These are phyloP conservation scores for Mobula birostris DNA, from an alignment of 2,113 vertebrate species.

Conservation along the genomic window DNA sequence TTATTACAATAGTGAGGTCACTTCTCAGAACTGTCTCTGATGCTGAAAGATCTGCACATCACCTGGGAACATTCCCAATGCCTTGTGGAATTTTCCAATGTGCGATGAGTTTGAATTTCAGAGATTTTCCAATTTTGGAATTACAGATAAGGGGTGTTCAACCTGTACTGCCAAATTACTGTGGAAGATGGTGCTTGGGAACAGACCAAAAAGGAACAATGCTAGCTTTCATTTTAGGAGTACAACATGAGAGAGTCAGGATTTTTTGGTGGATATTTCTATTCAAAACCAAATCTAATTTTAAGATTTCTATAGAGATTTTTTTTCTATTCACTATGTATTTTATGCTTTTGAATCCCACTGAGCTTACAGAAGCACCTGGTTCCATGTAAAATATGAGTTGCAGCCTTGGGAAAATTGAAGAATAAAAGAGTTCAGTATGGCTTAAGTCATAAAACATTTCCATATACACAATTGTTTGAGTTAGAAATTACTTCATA, in stretches of 20 bases:
- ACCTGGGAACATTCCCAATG: too few species aligned
- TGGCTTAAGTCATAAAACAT: slow-evolving; percentile 30
- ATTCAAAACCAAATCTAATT: not conserved
- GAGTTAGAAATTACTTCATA: slow-evolving; percentile 43
- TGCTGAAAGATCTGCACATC: too few species aligned
- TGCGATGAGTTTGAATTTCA: too few species aligned
- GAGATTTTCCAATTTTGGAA: too few species aligned
- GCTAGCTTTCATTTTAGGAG: not conserved
- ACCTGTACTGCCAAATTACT: not conserved
- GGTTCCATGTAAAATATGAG: slow-evolving; percentile 7
- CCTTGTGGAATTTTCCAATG: too few species aligned
- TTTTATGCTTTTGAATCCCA: not conserved
- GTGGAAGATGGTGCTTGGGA: too few species aligned
- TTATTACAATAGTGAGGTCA: too few species aligned
- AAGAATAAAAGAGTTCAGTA: slow-evolving; percentile 5
- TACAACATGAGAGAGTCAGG: not conserved
- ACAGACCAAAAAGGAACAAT: not conserved
- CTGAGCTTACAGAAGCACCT: slow-evolving; percentile 17
- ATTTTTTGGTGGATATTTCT: too few species aligned
- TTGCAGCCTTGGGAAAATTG: not conserved
- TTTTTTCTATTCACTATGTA: not conserved
- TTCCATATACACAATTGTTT: slow-evolving; percentile 39
- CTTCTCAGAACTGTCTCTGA: too few species aligned
- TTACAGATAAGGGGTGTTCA: too few species aligned
- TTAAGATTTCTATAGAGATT: not conserved